Conservation (phyloP, 2,113 vertebrate species). For the Nycticebus coucang region DNA sequence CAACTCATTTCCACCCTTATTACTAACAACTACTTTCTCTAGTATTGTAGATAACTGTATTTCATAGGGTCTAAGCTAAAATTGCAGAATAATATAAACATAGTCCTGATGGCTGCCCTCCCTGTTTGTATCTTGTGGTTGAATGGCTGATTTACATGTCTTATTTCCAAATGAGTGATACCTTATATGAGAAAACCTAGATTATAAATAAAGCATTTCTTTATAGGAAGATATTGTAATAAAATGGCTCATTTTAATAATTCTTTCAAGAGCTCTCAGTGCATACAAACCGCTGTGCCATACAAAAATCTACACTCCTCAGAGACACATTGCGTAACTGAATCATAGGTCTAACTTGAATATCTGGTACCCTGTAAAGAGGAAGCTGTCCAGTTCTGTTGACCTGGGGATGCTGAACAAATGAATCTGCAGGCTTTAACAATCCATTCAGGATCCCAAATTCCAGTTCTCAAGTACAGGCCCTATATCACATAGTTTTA, state of each 20-base stretch:
- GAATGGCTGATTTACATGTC: background rate
- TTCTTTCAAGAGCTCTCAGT: background rate
- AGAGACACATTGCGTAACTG: accelerated
- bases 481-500: background rate
- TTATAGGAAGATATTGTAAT: background rate
- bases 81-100: background rate
- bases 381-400: background rate
- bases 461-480: background rate
- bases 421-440: accelerated
- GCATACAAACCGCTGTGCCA: background rate
- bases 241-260: background rate
- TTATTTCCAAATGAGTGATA: background rate
- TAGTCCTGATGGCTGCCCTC: background rate
- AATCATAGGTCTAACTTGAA: no score
- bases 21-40: background rate
- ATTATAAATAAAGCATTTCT: background rate
- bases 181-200: background rate
- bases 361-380: background rate
- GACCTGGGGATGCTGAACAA: background rate
- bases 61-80: background rate
- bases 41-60: no score
- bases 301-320: background rate
- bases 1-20: no score
- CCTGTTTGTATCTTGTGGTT: background rate
- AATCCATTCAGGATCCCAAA: no score